phyloP scores from a whole-genome alignment of 2,888 invertebrate genomes.

The Hecatera dysodea region DNA sequence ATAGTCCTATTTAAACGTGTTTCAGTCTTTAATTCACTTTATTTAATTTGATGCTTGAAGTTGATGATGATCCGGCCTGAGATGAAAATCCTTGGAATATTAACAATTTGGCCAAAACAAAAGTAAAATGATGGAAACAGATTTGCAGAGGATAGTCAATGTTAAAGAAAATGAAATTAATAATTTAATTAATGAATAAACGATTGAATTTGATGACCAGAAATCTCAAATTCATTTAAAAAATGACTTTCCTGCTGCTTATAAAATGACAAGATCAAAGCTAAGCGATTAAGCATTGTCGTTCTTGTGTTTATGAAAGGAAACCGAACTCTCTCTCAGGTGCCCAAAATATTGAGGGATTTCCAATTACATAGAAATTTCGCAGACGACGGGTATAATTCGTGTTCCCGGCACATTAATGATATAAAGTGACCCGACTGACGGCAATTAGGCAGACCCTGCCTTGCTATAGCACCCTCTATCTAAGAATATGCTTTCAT shows the following conservation, averaged over 20 bases:
- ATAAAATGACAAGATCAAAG: neutral
- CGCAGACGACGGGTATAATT: conserved; percentile 72
- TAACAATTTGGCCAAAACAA: neutral
- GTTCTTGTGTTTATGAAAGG: conserved; percentile 31
- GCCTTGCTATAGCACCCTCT: conserved; percentile 34
- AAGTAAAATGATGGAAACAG: neutral
- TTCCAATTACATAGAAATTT: conserved; percentile 83
- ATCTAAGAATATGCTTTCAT: conserved; percentile 20
- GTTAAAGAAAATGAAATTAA: neutral
- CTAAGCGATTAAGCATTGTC: neutral
- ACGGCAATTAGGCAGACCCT: conserved; percentile 57
- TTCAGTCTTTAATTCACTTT: neutral
- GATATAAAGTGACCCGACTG: conserved; percentile 72
- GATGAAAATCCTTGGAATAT: neutral
- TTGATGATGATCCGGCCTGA: neutral
- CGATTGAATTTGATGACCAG: neutral
- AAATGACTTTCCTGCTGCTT: neutral
- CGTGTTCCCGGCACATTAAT: conserved; percentile 72
- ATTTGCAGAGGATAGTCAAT: neutral
- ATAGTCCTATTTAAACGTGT: too few species aligned
- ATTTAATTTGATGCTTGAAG: neutral
- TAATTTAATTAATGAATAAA: neutral
- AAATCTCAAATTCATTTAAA: neutral
- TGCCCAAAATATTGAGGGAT: conserved; percentile 69
- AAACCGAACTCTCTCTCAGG: conserved; percentile 21